These are phyloP conservation scores for Pipistrellus pygmaeus DNA, from an alignment of 2,797 vertebrate genomes.

Conservation along the genomic window DNA sequence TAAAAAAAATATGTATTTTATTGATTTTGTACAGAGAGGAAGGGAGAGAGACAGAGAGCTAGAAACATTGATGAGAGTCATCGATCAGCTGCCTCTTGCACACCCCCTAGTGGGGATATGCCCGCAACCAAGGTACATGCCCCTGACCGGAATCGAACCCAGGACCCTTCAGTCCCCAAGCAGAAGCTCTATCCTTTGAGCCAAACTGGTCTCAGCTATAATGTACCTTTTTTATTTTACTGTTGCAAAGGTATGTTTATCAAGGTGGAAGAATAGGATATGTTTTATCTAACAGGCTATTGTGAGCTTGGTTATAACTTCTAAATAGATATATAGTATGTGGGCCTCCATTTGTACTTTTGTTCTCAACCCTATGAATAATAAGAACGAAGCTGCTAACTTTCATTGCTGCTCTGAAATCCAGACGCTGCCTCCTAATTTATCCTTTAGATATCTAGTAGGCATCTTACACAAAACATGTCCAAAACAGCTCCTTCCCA, in stretches of 20 bases:
- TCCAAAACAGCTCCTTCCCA: not conserved
- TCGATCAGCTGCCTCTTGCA: no score
- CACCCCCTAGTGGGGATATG: no score
- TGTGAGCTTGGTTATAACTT: slow-evolving; percentile 10
- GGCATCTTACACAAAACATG: not conserved
- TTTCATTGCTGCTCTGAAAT: not conserved
- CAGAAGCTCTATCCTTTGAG: no score
- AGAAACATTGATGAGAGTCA: no score
- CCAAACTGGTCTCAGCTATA: no score
- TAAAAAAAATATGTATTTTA: no score
- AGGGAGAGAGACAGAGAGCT: no score
- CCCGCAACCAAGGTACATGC: no score
- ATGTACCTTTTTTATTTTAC: not conserved
- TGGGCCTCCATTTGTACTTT: not conserved
- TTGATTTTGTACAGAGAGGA: no score
- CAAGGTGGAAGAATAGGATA: not conserved
- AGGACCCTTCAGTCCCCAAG: no score
- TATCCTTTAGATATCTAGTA: not conserved
- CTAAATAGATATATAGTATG: not conserved
- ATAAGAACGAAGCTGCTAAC: not conserved
- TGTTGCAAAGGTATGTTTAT: not conserved
- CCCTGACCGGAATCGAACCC: no score
- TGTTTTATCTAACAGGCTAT: not conserved
- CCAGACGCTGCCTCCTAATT: not conserved
- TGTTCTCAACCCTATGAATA: not conserved